Percentiles rank a stretch among this genome's conserved stretches.
phyloP scores from a whole-genome alignment of 2,888 invertebrate species.

The Ophion costatus region DNA sequence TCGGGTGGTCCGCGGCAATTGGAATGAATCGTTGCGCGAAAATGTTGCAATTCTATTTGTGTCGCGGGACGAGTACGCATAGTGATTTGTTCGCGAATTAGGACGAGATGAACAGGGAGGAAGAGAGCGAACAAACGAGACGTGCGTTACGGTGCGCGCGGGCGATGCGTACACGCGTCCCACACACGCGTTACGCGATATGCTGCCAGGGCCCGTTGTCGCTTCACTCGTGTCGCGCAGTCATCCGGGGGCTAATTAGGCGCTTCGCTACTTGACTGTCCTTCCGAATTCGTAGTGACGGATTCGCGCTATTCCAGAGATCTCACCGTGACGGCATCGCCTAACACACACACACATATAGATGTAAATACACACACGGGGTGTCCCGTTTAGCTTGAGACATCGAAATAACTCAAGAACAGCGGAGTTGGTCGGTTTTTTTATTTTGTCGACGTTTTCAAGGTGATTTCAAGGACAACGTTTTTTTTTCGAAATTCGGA shows the following conservation, averaged over 20 bases:
- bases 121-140: slow-evolving; percentile 28
- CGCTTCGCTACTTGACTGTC: slow-evolving; percentile 32
- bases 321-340: slow-evolving; percentile 33
- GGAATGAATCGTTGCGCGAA: slow-evolving; percentile 19
- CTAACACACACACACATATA: neutral
- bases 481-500: too few relatives aligned
- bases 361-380: too few relatives aligned
- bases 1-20: neutral
- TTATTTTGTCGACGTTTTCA: too few relatives aligned
- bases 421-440: too few relatives aligned
- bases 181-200: slow-evolving; percentile 57
- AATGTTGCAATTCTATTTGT: slow-evolving; percentile 34
- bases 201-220: slow-evolving; percentile 40
- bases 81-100: slow-evolving; percentile 49
- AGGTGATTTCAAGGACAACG: too few relatives aligned
- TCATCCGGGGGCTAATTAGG: slow-evolving; percentile 54
- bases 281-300: slow-evolving; percentile 55
- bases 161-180: slow-evolving; percentile 26
- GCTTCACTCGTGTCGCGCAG: slow-evolving; percentile 46
- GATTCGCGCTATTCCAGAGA: slow-evolving; percentile 15
- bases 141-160: slow-evolving; percentile 39
- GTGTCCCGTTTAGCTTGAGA: too few relatives aligned
- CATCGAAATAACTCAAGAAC: too few relatives aligned
- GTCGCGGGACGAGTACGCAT: slow-evolving; percentile 36
- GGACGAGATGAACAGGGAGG: slow-evolving; percentile 31